Base-by-base conservation (phyloP, 2,888 invertebrate species). In the Noctua janthina region DNA sequence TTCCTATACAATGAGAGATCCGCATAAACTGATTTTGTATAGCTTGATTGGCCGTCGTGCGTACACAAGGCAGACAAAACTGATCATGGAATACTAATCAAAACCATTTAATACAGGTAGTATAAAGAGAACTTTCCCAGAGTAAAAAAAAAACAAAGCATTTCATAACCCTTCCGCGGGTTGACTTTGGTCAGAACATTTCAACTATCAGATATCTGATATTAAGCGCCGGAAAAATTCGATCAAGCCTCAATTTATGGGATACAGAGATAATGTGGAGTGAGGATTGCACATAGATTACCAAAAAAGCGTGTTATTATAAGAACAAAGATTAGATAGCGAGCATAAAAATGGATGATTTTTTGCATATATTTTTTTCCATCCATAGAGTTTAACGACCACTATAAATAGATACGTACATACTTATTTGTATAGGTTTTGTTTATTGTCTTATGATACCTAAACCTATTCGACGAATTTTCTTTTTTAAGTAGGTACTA, bases 221-320 rank as follows among this genome's bases (percentile, higher is more conserved):
- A 86, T 67, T 6, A 67, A 74, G 66, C 64, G n/a, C 59, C 15
- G 43, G 64, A 69, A 54, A 75, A 43, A 46, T 35, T 64, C 56
- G 51, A 72, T 73, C 66, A 72, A 66, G 15, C 39, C 13, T 20
- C n/a, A 67, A 76, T 75, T 79, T 77, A 70, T 43, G 56, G 54
- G 59, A 68, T 74, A 67, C 1, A 20, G 1, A 70, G 76, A 85
- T 87, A 80, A 80, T 10, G 15, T 73, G 46, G n/a, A 85, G 85
- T 77, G 75, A 74, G 66, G 72, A 85, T 85, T 80, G 8, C 7
- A 64, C 17, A 51, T n/a, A 66, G 59, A 84, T 74, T 74, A 77
- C 46, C 64, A 15, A 66, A 51, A 39, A 49, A 43, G 3, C 66
- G 66, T 59, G 69, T 49, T 46, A 64, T 62, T 49, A 20, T 74